Evolutionary conservation across 1,140 invertebrate species (phyloP).

Genomic region (Drosophila biarmipes): DNA sequence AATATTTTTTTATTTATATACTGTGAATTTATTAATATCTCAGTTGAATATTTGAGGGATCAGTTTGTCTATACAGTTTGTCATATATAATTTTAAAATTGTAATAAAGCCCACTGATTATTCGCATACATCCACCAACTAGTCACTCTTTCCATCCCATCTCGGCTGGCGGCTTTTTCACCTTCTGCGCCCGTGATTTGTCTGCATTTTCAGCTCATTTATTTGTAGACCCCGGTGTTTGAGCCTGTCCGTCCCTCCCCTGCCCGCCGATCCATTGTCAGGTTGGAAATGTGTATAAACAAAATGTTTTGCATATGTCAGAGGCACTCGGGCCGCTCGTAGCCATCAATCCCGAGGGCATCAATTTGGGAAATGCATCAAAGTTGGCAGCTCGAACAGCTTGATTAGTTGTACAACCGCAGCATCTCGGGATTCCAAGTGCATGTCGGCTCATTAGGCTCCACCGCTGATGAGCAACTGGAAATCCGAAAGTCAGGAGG

Average conservation of each 20-base stretch:
- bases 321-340: slow-evolving; percentile 41
- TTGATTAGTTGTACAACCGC: slow-evolving; percentile 71
- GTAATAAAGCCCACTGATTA: background rate
- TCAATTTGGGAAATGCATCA: slow-evolving; percentile 80
- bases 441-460: slow-evolving; percentile 73
- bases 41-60: too few species aligned
- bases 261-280: slow-evolving; percentile 22
- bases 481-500: background rate
- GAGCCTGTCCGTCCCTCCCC: slow-evolving; percentile 2
- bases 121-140: background rate
- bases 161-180: slow-evolving; percentile 56
- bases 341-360: slow-evolving; percentile 65
- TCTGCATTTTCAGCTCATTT: slow-evolving; percentile 73
- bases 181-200: slow-evolving; percentile 67
- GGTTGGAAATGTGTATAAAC: slow-evolving; percentile 48
- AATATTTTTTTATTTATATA: too few species aligned
- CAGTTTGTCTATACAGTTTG: too few species aligned
- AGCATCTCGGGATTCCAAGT: slow-evolving; percentile 53
- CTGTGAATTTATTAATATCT: too few species aligned
- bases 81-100: too few species aligned
- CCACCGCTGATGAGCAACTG: slow-evolving; percentile 55
- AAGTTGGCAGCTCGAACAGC: slow-evolving; percentile 76
- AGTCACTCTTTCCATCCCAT: background rate
- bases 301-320: slow-evolving; percentile 81
- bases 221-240: slow-evolving; percentile 41